phyloP scores from a whole-genome alignment of 2,113 vertebrate species.

The Acrocephalus arundinaceus region DNA sequence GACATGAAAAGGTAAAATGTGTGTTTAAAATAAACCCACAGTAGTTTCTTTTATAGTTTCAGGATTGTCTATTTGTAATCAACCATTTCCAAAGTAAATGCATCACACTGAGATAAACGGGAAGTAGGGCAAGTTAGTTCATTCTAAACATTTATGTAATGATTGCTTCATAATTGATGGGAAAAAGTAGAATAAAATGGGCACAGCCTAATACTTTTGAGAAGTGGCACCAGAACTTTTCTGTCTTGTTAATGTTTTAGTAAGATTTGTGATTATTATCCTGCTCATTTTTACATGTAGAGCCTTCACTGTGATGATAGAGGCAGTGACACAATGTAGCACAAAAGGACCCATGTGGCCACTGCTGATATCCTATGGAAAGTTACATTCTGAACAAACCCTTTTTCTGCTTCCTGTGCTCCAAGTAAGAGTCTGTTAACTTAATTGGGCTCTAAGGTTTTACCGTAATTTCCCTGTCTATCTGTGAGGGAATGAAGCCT shows the following conservation, averaged over 20 bases:
- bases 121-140: not conserved
- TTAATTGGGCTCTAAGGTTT: not conserved
- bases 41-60: constrained; percentile 2
- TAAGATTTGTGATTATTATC: not conserved
- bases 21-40: constrained; percentile 22
- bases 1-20: not conserved
- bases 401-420: not conserved
- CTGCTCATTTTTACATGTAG: not conserved
- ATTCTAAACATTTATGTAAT: constrained; percentile 19
- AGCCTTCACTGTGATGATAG: not conserved
- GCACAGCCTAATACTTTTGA: not conserved
- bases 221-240: not conserved
- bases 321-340: not conserved
- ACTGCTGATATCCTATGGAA: not conserved
- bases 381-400: not conserved
- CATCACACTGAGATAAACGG: constrained; percentile 13
- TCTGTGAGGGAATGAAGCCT: not conserved
- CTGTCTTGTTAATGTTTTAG: not conserved
- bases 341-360: not conserved
- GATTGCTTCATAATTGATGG: constrained; percentile 7
- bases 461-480: not conserved
- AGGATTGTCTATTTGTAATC: constrained; percentile 39
- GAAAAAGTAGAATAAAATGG: not conserved
- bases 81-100: constrained; percentile 33
- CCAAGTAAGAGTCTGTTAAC: not conserved